Percentiles rank a stretch among this genome's conserved stretches.
phyloP scores from a whole-genome alignment of 30 jellyfish, hydroid and myxozoan species.

The Cassiopea andromeda region DNA sequence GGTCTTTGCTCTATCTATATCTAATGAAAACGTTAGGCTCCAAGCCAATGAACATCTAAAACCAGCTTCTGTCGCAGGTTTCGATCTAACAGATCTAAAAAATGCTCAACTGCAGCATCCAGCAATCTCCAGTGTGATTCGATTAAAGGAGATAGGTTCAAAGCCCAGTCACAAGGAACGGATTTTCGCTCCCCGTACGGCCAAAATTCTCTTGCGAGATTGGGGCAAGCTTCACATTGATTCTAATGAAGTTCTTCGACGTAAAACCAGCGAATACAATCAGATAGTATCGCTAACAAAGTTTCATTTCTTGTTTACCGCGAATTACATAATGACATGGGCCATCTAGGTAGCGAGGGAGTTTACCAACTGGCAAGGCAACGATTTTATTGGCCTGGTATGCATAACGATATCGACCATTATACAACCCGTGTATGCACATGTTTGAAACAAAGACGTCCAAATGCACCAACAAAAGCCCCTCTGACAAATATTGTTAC shows the following conservation, averaged over 20 bases:
- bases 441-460: conserved; percentile 21
- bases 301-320: not conserved
- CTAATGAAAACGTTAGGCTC: no score
- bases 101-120: not conserved
- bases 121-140: not conserved
- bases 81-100: no score
- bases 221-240: conserved; percentile 12
- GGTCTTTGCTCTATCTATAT: no score
- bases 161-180: not conserved
- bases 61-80: no score
- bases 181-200: not conserved
- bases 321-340: conserved; percentile 46
- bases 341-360: conserved; percentile 44
- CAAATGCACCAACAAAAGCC: not conserved
- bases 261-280: not conserved
- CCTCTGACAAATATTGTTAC: conserved; percentile 31
- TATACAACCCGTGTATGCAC: not conserved
- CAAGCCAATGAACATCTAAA: no score
- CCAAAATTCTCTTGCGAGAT: conserved; percentile 16
- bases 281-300: conserved; percentile 26
- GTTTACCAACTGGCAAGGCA: conserved; percentile 33
- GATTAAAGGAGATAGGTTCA: not conserved
- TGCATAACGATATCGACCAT: conserved; percentile 6
- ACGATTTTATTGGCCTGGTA: conserved; percentile 49
- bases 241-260: conserved; percentile 5